Evolutionary conservation across 2,113 vertebrate genomes (phyloP), one percentile per base, ranked within the genome.

Genomic region (Mustela lutreola): DNA sequence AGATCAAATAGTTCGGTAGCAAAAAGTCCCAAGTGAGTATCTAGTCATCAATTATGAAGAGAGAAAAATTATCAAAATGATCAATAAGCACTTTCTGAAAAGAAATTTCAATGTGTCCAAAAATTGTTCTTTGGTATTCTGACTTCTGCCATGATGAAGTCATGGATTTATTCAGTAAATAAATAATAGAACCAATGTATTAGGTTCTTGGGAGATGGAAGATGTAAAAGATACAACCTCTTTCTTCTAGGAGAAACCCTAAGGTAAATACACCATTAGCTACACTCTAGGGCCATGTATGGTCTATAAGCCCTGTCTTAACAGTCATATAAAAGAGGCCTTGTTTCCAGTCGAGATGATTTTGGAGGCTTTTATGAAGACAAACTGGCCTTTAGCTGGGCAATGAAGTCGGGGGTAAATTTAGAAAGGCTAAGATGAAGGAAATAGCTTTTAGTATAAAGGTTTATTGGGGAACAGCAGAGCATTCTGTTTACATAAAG

Each of bases 21-120:
- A 89, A 95, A 95, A 97, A 53, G 42, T 87, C 18, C 45, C 65
- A 83, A 95, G 26, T 84, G 28, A 92, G 50, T 62, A 87, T 70
- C 70, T 93, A 92, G 50, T 45, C 45, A 82, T 73, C 94, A 19
- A 88, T 86, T 94, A 71, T 82, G 58, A 48, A 97, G 73, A 93
- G 26, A 95, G n/a, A 82, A 87, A 89, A 89, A 19, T 76, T 45
- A 93, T 53, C 92, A 79, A 58, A 83, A 89, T 0, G 14, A 92
- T 95, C 89, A 85, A 62, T 65, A 18, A 50, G 39, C 87, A 78
- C 36, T 94, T 89, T 83, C 60, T 91, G 39, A 88, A 93, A 97
- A 86, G 36, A 89, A 85, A 73, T 87, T 84, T 78, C 86, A 9
- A 70, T 75, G 28, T 78, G 22, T 91, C 80, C 84, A 36, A 97